These are phyloP conservation scores for Oryzias melastigma DNA, from an alignment of 2,113 vertebrate species.

Conservation along the genomic window DNA sequence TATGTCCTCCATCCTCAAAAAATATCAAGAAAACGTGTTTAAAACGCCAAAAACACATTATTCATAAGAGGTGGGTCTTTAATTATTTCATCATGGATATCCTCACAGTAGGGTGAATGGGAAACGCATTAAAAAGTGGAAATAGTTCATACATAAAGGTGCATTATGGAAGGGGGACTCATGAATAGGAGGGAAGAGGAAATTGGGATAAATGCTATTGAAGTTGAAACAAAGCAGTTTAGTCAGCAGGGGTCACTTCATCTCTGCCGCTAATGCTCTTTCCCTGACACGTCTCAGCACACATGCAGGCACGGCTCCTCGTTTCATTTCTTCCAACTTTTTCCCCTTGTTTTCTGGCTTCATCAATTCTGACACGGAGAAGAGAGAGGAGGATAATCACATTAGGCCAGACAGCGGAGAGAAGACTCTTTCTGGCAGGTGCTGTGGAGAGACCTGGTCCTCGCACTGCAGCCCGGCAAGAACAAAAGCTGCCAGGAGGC, in stretches of 20 bases:
- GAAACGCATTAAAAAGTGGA: no score
- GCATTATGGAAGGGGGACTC: no score
- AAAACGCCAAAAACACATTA: no score
- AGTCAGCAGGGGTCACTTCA: neutral
- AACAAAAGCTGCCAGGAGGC: constrained; percentile 41
- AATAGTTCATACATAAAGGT: neutral
- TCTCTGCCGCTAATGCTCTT: constrained; percentile 1
- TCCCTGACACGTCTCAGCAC: neutral
- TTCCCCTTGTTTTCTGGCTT: neutral
- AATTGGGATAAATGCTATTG: neutral
- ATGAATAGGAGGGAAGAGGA: neutral
- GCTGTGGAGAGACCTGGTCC: constrained; percentile 19
- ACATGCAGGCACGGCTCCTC: neutral
- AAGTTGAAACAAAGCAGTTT: neutral
- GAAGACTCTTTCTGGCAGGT: constrained; percentile 22
- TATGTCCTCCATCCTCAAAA: no score
- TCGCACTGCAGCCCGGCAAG: constrained; percentile 13
- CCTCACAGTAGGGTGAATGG: no score
- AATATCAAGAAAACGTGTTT: no score
- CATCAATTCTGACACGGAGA: constrained; percentile 3
- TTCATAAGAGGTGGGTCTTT: no score
- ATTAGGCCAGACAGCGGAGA: neutral
- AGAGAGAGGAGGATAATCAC: neutral
- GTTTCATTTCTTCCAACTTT: neutral
- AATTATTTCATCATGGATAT: no score